Evolutionary conservation across 53 echinoderm and acorn worm species (phyloP), one percentile per base, ranked within the genome.

Genomic region (Patiria pectinifera): DNA sequence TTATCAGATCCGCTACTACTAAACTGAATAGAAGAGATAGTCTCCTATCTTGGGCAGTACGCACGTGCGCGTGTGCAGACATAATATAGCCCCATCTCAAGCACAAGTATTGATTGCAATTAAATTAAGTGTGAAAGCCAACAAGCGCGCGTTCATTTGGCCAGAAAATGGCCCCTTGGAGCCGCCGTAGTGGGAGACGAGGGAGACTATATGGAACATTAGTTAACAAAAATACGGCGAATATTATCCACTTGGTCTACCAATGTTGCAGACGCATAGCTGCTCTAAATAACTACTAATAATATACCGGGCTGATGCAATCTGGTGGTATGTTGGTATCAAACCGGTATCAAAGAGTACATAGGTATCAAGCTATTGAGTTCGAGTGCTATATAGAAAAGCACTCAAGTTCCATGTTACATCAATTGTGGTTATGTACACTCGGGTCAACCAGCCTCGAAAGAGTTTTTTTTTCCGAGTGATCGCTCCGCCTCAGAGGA

Each of bases 91-190:
- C 43, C 14, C 21, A 4, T 13, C 84, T 48, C 0, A 2, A 26
- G 84, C 61, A 89, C 62, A 47, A 21, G 66, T 77, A 90, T 90
- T 90, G 90, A 90, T 90, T 90, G 80, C 81, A 81, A 81, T 81
- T 90, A 45, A 90, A 90, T 90, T 90, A 81, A 69, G 90, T 80
- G 90, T 48, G 82, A 90, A 90, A 90, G 22, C 62, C 81, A 59
- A 90, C 90, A 80, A 81, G 90, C 71, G 46, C 90, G 23, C 66
- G 60, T 69, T 62, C 21, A 80, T 90, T 80, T 90, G 62, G 77
- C 80, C 90, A 90, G 90, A 90, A 90, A 90, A 62, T 69, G 46
- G 90, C 24, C 48, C 81, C 66, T 43, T 76, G 45, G 80, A 35
- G 48, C 45, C 45, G 48, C 80, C 19, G 80, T 22, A 19, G 13